Conservation (phyloP, 2,113 vertebrate genomes). For the Calidris pugnax region DNA sequence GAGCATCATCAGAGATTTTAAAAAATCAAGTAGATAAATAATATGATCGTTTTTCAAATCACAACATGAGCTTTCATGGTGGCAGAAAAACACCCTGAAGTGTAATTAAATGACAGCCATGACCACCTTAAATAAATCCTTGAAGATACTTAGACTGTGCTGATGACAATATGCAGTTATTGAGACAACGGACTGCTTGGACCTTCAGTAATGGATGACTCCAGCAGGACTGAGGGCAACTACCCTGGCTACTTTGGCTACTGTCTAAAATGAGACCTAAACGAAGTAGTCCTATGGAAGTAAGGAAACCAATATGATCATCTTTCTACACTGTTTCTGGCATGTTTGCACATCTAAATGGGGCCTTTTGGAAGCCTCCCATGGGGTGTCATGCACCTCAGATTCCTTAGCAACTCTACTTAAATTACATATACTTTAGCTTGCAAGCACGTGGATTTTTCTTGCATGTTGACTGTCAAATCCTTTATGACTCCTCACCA, state of each 20-base stretch:
- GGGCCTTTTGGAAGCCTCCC: background rate
- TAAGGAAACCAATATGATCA: background rate
- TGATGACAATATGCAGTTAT: background rate
- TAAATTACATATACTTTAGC: background rate
- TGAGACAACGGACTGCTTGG: background rate
- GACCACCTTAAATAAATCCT: background rate
- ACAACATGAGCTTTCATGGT: background rate
- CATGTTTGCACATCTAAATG: background rate
- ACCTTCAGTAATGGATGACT: background rate
- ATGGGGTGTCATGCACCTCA: background rate
- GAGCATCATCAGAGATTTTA: background rate
- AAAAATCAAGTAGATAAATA: background rate
- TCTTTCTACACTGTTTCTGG: background rate
- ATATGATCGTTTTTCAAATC: background rate
- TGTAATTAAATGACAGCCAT: background rate
- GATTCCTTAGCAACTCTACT: background rate
- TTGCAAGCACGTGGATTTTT: background rate
- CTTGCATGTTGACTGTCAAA: background rate
- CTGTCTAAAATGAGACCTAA: background rate
- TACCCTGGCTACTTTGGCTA: background rate
- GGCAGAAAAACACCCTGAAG: background rate
- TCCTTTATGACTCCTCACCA: background rate
- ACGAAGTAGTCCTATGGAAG: accelerated
- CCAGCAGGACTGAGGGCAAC: background rate
- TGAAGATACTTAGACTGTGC: accelerated